These are phyloP conservation scores for Cariama cristata DNA, from an alignment of 2,113 vertebrate species.

Conservation along the genomic window DNA sequence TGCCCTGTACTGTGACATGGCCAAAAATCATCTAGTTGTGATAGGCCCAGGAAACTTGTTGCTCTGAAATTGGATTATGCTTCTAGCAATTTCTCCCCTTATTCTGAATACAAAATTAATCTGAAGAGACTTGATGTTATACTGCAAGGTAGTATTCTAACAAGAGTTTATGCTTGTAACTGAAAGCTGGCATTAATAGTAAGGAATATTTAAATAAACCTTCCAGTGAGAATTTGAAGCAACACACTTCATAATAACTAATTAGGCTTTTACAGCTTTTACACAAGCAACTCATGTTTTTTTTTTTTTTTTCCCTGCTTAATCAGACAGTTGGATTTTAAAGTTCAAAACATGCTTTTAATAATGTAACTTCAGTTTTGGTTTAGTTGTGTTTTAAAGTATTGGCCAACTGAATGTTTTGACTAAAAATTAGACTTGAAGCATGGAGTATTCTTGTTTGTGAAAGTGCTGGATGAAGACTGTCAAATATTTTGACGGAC, in stretches of 20 bases:
- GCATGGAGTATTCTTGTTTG: not conserved
- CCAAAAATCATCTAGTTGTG: not conserved
- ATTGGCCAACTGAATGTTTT: not conserved
- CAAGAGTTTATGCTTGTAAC: not conserved
- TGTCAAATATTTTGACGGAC: not conserved
- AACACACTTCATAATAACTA: not conserved
- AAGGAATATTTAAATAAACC: not conserved
- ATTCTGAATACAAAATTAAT: not conserved
- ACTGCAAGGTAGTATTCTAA: not conserved
- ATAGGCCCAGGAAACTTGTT: not conserved
- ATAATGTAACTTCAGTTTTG: not conserved
- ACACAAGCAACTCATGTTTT: no score
- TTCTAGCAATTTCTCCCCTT: not conserved
- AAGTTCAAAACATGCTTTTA: not conserved
- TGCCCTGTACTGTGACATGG: conserved; percentile 21
- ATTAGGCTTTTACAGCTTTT: not conserved
- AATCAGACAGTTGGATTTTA: not conserved
- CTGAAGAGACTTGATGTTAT: not conserved
- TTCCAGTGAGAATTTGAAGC: not conserved
- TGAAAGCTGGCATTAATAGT: not conserved
- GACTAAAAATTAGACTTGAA: not conserved
- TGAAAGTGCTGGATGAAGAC: not conserved
- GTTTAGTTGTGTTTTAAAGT: not conserved
- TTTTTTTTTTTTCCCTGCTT: not conserved
- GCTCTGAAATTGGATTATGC: not conserved